Evolutionary conservation across 2,797 vertebrate genomes (phyloP), one percentile per base, ranked within the genome.

Genomic region (Momotus momota): DNA sequence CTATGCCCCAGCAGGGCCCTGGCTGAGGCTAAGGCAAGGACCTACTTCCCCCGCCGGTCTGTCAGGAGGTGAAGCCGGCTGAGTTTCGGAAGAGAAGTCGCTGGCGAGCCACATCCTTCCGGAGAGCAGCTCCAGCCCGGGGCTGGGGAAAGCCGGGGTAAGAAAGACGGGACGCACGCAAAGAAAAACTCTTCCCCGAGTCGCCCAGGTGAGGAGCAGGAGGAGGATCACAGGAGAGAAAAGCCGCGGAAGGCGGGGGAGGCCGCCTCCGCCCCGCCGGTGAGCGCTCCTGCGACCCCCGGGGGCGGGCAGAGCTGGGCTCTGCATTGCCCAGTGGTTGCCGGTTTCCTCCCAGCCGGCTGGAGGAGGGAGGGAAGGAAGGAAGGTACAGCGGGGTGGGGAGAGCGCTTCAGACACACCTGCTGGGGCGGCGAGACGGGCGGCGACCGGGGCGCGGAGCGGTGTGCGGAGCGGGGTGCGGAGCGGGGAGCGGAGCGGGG

Each of bases 101-200:
- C 65, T 38, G 58, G 71, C 5, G 29, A 82, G 16, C 38, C 82
- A 81, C 87, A 93, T 96, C 89, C 93, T 96, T 92, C 85, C 89
- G 80, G 75, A 64, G 72, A 88, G 45, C 33, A 29, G 52, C 79
- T 87, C 21, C 41, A 31, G 70, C 43, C 79, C 10, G 29, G 49
- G 40, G 29, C 89, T 64, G 25, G 41, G 29, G 41, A 38, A 31
- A 19, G 35, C 8, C 17, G 16, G 41, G 13, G 2, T 12, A 18
- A 41, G 25, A 19, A 55, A 21, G 38, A 33, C 66, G 11, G 57
- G 71, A 52, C 58, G 18, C 22, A 31, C 3, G 15, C 62, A 7
- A 9, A 48, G 48, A 40, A 62, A 72, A 66, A 1, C 27, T 11
- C 15, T 35, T 45, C 5, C 14, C 33, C 8, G 7, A 29, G 55